A percentile compares a stretch with the other conserved stretches of the same genome.
These are phyloP conservation scores for Sylvia borin DNA, from an alignment of 2,797 vertebrate species.

Conservation along the genomic window DNA sequence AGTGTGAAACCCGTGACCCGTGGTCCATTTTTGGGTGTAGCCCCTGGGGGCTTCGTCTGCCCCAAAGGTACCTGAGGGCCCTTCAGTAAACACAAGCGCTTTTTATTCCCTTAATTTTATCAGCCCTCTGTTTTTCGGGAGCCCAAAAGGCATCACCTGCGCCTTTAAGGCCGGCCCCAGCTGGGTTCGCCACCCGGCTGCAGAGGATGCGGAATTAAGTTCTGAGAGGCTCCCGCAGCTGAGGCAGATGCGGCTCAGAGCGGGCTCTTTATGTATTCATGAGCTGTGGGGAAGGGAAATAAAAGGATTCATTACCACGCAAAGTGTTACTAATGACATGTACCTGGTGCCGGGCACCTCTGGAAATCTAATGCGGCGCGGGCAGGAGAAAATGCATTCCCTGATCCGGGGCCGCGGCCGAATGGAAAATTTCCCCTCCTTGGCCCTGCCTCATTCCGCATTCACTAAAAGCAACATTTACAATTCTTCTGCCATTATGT, in stretches of 20 bases:
- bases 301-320: constrained; percentile 97
- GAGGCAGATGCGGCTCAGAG: constrained; percentile 81
- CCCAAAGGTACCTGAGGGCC: not conserved
- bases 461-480: constrained; percentile 93
- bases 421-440: constrained; percentile 89
- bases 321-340: constrained; percentile 99
- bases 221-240: constrained; percentile 54
- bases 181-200: constrained; percentile 73
- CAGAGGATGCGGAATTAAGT: constrained; percentile 70
- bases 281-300: constrained; percentile 93
- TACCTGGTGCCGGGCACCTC: constrained; percentile 98
- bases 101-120: too few species aligned
- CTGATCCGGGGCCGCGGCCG: constrained; percentile 74
- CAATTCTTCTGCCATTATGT: constrained; percentile 98
- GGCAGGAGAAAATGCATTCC: constrained; percentile 91
- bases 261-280: constrained; percentile 97
- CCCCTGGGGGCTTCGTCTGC: not conserved
- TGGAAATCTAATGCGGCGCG: constrained; percentile 99
- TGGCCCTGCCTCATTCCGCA: constrained; percentile 85
- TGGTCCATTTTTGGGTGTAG: not conserved
- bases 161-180: constrained; percentile 80
- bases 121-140: not conserved
- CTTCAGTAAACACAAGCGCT: too few species aligned
- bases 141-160: not conserved
- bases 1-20: not conserved